Conservation (phyloP, 2,888 invertebrate species). For the Dione juno region DNA sequence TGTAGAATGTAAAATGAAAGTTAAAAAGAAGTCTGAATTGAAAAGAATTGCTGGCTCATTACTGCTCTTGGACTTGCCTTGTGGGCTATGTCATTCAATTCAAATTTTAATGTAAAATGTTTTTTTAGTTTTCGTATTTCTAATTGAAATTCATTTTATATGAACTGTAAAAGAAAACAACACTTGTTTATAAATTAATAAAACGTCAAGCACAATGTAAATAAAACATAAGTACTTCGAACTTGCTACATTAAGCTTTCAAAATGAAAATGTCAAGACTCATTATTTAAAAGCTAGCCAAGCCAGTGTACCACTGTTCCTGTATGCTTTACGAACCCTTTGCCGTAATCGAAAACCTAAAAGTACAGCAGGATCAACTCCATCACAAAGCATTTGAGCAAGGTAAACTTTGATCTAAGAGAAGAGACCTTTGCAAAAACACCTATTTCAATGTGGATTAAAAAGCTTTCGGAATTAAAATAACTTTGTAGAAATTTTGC, state of each 20-base stretch:
- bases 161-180: not conserved
- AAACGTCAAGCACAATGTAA: not conserved
- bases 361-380: constrained; percentile 20
- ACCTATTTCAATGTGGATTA: constrained; percentile 1
- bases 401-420: constrained; percentile 23
- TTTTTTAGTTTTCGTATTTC: constrained; percentile 29
- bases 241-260: not conserved
- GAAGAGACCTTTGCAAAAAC: constrained; percentile 19
- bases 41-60: constrained; percentile 58
- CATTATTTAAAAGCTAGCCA: constrained; percentile 14
- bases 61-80: constrained; percentile 53
- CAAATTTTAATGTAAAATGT: constrained; percentile 47
- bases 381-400: constrained; percentile 20
- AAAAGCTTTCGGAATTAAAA: constrained; percentile 20
- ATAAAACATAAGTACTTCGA: not conserved
- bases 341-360: constrained; percentile 23
- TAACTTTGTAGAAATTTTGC: constrained; percentile 17
- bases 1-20: constrained; percentile 59
- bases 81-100: constrained; percentile 46
- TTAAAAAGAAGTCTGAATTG: constrained; percentile 58
- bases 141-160: constrained; percentile 18
- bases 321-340: constrained; percentile 7
- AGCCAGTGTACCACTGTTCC: not conserved
- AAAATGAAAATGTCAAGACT: constrained; percentile 10
- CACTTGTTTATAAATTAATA: not conserved